Conservation (phyloP, 2,888 invertebrate genomes). For the Melipona beecheii region DNA sequence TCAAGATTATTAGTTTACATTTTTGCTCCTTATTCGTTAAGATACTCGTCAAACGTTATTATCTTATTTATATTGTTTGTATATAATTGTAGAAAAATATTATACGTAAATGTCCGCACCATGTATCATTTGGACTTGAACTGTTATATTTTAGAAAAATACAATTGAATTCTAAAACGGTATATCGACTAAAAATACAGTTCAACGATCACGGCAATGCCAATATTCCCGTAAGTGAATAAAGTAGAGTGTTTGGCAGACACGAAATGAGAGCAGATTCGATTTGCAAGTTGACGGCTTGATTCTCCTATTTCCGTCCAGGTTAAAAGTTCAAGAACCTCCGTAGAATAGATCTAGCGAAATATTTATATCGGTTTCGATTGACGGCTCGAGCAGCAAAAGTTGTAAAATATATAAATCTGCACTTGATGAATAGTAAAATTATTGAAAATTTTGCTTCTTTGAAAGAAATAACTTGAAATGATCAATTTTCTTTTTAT, state of each 20-base stretch:
- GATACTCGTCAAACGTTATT: neutral
- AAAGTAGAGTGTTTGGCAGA: slow-evolving; percentile 52
- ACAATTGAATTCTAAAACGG: neutral
- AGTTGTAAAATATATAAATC: neutral
- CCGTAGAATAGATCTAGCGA: slow-evolving; percentile 8
- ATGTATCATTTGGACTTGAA: neutral
- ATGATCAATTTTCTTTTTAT: neutral
- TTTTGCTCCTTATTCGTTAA: neutral
- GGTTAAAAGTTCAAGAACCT: slow-evolving; percentile 75
- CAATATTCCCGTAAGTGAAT: slow-evolving; percentile 43
- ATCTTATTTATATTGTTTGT: neutral
- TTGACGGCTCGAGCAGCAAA: neutral
- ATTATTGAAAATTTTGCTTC: slow-evolving; percentile 20
- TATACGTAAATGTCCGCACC: neutral
- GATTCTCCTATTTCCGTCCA: slow-evolving; percentile 66
- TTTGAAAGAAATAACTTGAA: no score
- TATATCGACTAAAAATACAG: slow-evolving; percentile 16
- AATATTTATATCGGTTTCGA: slow-evolving; percentile 16
- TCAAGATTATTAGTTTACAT: slow-evolving; percentile 30
- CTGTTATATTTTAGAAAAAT: neutral
- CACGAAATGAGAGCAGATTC: slow-evolving; percentile 56
- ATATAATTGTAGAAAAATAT: neutral
- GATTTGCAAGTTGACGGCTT: slow-evolving; percentile 56
- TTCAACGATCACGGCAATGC: slow-evolving; percentile 5
- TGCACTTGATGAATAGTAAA: neutral